Conservation (phyloP, 2,888 invertebrate genomes). For the Megalurothrips usitatus region DNA sequence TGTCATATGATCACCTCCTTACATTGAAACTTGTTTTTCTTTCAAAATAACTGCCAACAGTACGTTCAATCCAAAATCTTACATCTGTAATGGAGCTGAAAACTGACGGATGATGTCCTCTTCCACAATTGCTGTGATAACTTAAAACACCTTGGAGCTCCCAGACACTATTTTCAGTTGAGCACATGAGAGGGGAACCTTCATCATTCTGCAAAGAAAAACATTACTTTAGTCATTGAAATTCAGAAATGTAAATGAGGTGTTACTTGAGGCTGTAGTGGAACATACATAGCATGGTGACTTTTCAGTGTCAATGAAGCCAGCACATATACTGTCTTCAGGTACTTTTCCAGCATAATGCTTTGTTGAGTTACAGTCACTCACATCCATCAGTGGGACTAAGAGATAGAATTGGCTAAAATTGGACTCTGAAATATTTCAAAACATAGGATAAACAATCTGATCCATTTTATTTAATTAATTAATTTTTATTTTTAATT, state of each 20-base stretch:
- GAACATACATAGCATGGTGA: conserved; percentile 57
- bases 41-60: conserved; percentile 43
- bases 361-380: conserved; percentile 57
- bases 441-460: not conserved
- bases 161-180: conserved; percentile 53
- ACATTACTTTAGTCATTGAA: not conserved
- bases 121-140: conserved; percentile 57
- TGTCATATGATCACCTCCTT: conserved; percentile 32
- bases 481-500: not conserved
- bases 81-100: conserved; percentile 49
- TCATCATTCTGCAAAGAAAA: conserved; percentile 55
- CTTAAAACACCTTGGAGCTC: conserved; percentile 58
- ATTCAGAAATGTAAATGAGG: too few relatives aligned
- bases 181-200: conserved; percentile 62
- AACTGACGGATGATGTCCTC: conserved; percentile 54
- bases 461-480: not conserved
- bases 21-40: conserved; percentile 35
- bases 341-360: conserved; percentile 57
- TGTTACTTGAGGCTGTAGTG: too few relatives aligned
- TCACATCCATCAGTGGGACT: conserved; percentile 52
- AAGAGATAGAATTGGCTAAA: conserved; percentile 54
- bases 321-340: conserved; percentile 57
- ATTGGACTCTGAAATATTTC: conserved; percentile 45
- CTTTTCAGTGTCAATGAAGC: conserved; percentile 53
- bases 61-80: conserved; percentile 48